These are phyloP conservation scores for Clarias magur DNA, from an alignment of 2,113 vertebrate genomes.

Conservation along the genomic window DNA sequence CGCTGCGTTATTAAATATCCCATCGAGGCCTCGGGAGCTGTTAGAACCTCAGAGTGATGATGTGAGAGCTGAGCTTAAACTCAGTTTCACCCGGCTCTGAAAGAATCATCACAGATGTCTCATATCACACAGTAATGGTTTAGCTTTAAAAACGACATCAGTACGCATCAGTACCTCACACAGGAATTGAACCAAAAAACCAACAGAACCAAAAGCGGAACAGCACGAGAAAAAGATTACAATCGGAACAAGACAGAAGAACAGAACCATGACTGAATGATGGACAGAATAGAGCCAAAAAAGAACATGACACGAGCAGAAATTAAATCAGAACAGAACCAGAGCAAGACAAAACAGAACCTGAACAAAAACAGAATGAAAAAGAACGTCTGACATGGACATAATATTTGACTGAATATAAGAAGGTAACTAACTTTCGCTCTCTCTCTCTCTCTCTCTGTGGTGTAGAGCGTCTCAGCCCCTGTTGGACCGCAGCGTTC, in stretches of 20 bases:
- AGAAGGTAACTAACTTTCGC: neutral
- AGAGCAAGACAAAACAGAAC: neutral
- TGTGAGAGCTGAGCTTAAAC: neutral
- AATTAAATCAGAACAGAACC: neutral
- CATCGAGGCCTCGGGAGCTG: conserved; percentile 58
- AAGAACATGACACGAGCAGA: neutral
- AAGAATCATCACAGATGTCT: neutral
- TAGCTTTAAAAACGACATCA: neutral
- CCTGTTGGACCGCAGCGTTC: conserved; percentile 94
- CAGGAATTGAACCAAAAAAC: neutral
- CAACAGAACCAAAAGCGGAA: neutral
- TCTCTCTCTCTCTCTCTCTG: conserved; percentile 36
- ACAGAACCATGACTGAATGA: neutral
- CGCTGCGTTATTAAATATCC: conserved; percentile 69
- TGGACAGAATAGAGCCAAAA: neutral
- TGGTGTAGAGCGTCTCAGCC: conserved; percentile 89
- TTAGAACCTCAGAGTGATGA: neutral
- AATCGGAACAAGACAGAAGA: neutral
- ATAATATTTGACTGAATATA: neutral
- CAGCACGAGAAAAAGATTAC: neutral
- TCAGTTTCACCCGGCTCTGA: neutral
- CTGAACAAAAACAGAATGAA: neutral
- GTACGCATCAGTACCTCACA: too few relatives aligned
- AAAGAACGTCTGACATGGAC: neutral
- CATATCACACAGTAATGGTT: neutral